Conservation (phyloP, 2,888 invertebrate species). For the Nebria salina region DNA sequence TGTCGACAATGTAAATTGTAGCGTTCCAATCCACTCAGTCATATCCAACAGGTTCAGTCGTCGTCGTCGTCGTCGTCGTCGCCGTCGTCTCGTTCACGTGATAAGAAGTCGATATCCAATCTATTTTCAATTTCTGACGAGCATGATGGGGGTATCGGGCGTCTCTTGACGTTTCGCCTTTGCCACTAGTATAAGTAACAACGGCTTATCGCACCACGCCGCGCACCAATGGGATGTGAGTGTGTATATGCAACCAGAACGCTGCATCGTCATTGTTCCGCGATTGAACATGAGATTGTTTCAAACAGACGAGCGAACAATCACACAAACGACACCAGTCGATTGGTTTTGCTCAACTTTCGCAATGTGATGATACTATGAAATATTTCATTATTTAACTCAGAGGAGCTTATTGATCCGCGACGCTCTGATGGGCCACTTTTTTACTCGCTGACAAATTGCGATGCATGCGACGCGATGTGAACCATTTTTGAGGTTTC, state of each 20-base stretch:
- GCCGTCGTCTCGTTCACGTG: conserved; percentile 49
- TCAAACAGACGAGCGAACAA: background rate
- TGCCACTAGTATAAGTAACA: background rate
- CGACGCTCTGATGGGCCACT: too few relatives aligned
- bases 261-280: background rate
- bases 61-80: background rate
- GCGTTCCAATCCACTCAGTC: conserved; percentile 1
- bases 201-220: background rate
- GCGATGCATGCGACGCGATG: conserved; percentile 34
- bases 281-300: background rate
- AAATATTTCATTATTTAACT: too few relatives aligned
- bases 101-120: conserved; percentile 61
- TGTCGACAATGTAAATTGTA: background rate
- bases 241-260: background rate
- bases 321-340: background rate
- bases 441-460: conserved; percentile 28
- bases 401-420: too few relatives aligned
- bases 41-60: conserved; percentile 8
- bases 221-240: background rate
- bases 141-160: conserved; percentile 14
- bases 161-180: conserved; percentile 19
- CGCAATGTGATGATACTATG: too few relatives aligned
- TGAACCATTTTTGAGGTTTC: conserved; percentile 31
- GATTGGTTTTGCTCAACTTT: background rate
- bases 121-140: conserved; percentile 61